Conservation (phyloP, 2,797 vertebrate species). For the Amblyraja radiata region DNA sequence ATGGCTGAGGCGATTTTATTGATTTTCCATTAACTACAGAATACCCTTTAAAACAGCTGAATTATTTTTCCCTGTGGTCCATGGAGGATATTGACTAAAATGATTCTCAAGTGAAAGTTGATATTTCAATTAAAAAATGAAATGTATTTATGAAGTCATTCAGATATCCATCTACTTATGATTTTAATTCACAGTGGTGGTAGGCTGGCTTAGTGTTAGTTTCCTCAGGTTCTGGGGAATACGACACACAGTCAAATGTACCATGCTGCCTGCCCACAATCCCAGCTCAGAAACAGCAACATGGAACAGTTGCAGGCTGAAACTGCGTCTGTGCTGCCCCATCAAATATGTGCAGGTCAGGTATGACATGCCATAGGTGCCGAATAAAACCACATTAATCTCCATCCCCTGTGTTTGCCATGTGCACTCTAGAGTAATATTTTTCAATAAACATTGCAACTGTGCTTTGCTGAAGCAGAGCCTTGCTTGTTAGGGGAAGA, state of each 20-base stretch:
- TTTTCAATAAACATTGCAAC: neutral
- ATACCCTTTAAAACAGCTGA: neutral
- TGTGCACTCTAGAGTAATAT: neutral
- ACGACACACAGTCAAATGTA: neutral
- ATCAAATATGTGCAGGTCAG: neutral
- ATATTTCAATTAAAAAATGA: slow-evolving; percentile 11
- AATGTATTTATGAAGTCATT: slow-evolving; percentile 4
- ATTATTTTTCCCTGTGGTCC: neutral
- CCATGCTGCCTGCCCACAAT: neutral
- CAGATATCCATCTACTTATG: neutral
- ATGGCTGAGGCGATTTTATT: neutral
- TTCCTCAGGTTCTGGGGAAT: neutral
- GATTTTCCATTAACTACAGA: neutral
- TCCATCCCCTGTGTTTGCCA: neutral
- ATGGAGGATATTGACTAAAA: neutral
- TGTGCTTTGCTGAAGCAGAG: neutral
- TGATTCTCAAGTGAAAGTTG: neutral
- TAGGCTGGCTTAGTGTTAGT: neutral
- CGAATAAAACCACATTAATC: neutral
- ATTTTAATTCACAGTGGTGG: neutral
- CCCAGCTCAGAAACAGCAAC: neutral
- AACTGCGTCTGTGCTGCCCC: neutral
- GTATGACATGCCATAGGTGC: neutral
- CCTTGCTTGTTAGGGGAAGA: too few relatives aligned
- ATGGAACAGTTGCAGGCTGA: neutral